Evolutionary conservation across 2,888 invertebrate genomes (phyloP).

Genomic region (Stramonita haemastoma): DNA sequence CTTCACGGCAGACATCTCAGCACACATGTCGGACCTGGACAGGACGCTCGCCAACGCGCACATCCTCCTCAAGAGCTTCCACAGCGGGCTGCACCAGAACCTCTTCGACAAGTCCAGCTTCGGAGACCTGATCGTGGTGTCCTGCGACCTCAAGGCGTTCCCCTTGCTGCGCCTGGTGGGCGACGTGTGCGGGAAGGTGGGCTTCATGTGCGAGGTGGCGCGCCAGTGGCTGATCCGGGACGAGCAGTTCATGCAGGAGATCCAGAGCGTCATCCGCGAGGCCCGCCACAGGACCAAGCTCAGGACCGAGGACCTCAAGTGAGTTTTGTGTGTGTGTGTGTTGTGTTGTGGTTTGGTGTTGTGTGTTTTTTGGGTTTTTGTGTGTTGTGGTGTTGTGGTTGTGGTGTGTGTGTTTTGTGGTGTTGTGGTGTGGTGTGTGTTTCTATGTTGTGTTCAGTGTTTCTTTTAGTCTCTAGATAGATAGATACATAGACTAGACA

Average conservation of each 20-base stretch:
- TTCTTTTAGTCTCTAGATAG: no score
- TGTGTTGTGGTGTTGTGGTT: no score
- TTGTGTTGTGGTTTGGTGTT: no score
- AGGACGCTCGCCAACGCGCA: conserved; percentile 59
- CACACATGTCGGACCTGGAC: conserved; percentile 63
- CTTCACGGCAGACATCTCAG: conserved; percentile 67
- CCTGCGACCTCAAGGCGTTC: conserved; percentile 73
- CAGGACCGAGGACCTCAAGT: conserved; percentile 62
- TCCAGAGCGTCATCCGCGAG: conserved; percentile 70
- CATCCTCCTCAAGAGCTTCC: conserved; percentile 65
- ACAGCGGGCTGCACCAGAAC: conserved; percentile 66
- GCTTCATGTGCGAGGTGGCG: conserved; percentile 62
- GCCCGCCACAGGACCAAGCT: conserved; percentile 64
- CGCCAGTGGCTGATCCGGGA: conserved; percentile 72
- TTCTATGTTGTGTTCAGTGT: no score
- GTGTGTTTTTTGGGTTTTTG: no score
- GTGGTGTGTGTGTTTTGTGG: no score
- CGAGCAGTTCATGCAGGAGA: conserved; percentile 72
- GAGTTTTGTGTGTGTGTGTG: not conserved
- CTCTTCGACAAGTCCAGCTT: conserved; percentile 66
- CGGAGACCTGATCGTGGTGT: conserved; percentile 65
- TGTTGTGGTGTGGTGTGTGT: no score
- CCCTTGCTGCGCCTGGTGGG: conserved; percentile 71
- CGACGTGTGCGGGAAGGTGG: conserved; percentile 69
- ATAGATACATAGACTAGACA: no score